Evolutionary conservation across 1,140 invertebrate genomes (phyloP), one percentile per base, ranked within the genome.

Genomic region (Sycophila sp.): DNA sequence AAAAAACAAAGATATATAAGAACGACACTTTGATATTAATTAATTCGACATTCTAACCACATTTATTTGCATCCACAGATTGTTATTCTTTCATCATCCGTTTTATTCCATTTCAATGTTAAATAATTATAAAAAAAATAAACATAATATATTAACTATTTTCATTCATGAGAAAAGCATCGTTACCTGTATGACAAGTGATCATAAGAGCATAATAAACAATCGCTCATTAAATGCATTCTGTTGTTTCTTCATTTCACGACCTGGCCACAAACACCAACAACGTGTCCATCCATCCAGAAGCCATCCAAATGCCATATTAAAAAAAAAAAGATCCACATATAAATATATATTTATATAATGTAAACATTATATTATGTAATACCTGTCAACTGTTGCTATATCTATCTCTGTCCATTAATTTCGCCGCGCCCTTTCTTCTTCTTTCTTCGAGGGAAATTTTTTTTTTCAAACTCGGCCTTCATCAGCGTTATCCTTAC

Each of bases 221-320:
- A 86, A 85, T 86, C 85, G 84, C 85, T 86, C 85, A 87, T 87
- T 85, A 87, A 86, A 85, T 87, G 85, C 84, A 86, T 87, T 85
- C 78, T 85, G 85, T 87, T 87, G 85, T 87, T 72, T 87, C 78
- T 86, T 87, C 85, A 87, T 87, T 87, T 87, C 85, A 85, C 83
- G 72, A 86, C 84, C 85, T 79, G 72, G 80, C 82, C 80, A 84
- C 83, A 79, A 78, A 78, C 80, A 70, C 64, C 77, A 80, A 78
- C 77, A 76, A 80, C 77, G 72, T 78, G 73, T 80, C 80, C 80
- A 82, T 82, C 75, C 70, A 78, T 80, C 68, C 74, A 74, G n/a
- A 56, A 32, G 47, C 55, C 69, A 71, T 71, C 69, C 69, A 71
- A n/a, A 58, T 63, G 40, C 38, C 69, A 71, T 64, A n/a, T n/a